Percentiles rank a stretch among this genome's conserved stretches.
These are phyloP conservation scores for Steatornis caripensis DNA, from an alignment of 2,113 vertebrate genomes.

Conservation along the genomic window DNA sequence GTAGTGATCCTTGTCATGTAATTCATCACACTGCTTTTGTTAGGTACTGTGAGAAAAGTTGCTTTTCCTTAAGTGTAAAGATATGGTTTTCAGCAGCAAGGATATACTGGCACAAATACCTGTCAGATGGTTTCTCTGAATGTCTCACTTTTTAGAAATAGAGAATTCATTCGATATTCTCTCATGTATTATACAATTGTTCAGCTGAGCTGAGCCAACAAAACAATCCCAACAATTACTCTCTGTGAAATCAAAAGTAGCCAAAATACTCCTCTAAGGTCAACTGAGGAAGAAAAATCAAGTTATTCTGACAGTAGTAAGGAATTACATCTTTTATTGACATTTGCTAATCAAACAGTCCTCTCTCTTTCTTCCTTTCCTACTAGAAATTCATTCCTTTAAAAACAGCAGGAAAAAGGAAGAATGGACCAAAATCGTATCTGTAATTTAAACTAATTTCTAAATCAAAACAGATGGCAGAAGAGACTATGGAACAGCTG, in stretches of 20 bases:
- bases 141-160: neutral
- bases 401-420: neutral
- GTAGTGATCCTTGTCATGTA: accelerated
- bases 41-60: neutral
- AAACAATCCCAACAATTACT: neutral
- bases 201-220: neutral
- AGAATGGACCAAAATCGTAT: constrained; percentile 1
- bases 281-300: neutral
- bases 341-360: neutral
- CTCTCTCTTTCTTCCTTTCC: neutral
- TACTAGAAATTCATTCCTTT: neutral
- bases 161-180: neutral
- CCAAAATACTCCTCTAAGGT: neutral
- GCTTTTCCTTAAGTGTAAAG: neutral
- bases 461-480: constrained; percentile 61
- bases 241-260: neutral
- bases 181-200: neutral
- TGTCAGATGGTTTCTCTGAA: neutral
- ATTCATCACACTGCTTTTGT: neutral
- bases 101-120: neutral
- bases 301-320: neutral
- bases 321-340: neutral
- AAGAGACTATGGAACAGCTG: constrained; percentile 45
- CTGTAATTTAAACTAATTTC: constrained; percentile 55
- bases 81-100: neutral